Evolutionary conservation across 2,113 vertebrate species (phyloP).

Genomic region (Hyperoodon ampullatus): DNA sequence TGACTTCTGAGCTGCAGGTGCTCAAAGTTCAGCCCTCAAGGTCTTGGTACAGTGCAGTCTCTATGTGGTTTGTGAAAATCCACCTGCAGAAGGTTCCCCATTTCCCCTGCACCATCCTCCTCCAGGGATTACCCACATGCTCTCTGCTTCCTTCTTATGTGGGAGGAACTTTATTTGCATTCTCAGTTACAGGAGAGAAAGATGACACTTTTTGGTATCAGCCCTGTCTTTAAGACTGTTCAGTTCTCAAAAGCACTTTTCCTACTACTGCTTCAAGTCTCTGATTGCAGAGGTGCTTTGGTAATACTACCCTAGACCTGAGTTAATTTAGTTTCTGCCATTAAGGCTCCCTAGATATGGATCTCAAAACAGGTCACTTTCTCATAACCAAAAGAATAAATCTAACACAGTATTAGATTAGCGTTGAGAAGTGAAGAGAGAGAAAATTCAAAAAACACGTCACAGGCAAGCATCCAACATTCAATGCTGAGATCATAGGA

Average conservation of each 20-base stretch:
- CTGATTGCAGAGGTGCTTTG: neutral
- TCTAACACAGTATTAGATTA: neutral
- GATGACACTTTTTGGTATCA: neutral
- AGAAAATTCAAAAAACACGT: neutral
- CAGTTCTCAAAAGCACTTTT: neutral
- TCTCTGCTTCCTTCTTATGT: neutral
- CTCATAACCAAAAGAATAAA: neutral
- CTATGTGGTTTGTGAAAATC: neutral
- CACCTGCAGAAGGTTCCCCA: neutral
- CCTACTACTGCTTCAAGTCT: neutral
- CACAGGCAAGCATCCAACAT: neutral
- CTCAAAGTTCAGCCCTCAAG: neutral
- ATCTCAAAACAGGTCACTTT: neutral
- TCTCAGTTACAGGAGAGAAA: neutral
- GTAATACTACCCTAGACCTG: neutral
- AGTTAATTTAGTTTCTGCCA: neutral
- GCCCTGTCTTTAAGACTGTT: neutral
- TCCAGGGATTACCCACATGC: neutral
- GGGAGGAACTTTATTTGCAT: neutral
- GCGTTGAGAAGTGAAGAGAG: neutral
- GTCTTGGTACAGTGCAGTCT: neutral
- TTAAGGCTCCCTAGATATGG: neutral
- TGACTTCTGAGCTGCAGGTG: neutral
- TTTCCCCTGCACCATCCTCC: accelerated
- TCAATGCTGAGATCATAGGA: neutral